phyloP scores from a whole-genome alignment of 2,113 vertebrate species.

The Carassius gibelio region DNA sequence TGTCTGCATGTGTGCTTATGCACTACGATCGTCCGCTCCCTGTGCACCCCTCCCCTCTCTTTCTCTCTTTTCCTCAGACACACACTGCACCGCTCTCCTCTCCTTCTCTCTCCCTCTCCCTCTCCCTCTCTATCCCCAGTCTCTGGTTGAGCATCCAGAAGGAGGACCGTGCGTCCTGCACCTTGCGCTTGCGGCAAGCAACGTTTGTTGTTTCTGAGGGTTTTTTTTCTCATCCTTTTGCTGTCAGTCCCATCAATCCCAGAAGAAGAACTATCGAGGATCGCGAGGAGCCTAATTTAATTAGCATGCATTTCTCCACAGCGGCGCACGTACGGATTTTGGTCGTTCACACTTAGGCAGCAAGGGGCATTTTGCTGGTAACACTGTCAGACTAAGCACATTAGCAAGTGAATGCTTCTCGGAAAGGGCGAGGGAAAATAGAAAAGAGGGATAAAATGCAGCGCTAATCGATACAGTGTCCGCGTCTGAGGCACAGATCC shows the following conservation, averaged over 20 bases:
- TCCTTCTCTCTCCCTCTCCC: conserved; percentile 47
- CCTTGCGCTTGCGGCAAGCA: conserved; percentile 58
- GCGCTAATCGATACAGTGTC: conserved; percentile 53
- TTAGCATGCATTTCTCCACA: conserved; percentile 69
- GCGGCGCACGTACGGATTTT: conserved; percentile 50
- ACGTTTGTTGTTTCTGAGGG: conserved; percentile 48
- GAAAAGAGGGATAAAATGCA: conserved; percentile 63
- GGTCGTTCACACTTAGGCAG: conserved; percentile 46
- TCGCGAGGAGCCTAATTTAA: conserved; percentile 60
- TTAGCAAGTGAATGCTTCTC: conserved; percentile 39
- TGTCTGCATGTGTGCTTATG: conserved; percentile 58
- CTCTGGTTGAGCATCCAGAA: conserved; percentile 71
- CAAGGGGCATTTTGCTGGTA: conserved; percentile 25
- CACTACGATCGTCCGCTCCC: conserved; percentile 43
- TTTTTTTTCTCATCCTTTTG: background rate
- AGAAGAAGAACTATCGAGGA: conserved; percentile 59
- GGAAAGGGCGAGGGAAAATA: conserved; percentile 46
- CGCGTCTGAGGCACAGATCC: conserved; percentile 41
- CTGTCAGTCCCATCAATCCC: conserved; percentile 41
- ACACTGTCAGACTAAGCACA: conserved; percentile 34
- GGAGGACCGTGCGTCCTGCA: conserved; percentile 62
- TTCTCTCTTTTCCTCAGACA: conserved; percentile 52
- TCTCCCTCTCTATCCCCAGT: conserved; percentile 53
- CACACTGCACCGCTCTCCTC: conserved; percentile 53
- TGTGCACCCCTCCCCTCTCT: conserved; percentile 41